Conservation (phyloP, 1,140 invertebrate genomes). For the Nasonia giraulti region DNA sequence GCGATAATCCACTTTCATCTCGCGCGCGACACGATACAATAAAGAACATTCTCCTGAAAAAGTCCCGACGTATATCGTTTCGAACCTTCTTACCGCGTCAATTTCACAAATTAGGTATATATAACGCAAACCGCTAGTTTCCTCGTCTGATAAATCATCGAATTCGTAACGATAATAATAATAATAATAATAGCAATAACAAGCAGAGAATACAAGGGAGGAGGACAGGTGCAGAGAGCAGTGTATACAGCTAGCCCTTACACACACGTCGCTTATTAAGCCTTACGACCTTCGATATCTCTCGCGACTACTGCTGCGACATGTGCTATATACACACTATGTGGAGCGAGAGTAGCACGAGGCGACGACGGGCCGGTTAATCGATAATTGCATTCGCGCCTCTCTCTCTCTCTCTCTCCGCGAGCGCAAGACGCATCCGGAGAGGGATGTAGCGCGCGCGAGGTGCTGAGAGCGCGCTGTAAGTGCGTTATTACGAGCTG, state of each 20-base stretch:
- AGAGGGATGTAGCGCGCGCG: neutral
- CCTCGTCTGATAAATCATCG: slow-evolving; percentile 17
- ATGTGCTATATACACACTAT: neutral
- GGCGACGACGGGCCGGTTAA: slow-evolving; percentile 11
- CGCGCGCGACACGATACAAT: too few relatives aligned
- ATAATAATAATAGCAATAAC: neutral
- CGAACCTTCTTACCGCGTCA: too few relatives aligned
- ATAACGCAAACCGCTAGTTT: too few relatives aligned
- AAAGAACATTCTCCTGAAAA: too few relatives aligned
- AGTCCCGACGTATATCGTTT: too few relatives aligned
- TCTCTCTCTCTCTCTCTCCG: neutral
- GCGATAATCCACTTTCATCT: too few relatives aligned
- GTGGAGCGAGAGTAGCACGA: neutral
- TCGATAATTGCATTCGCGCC: slow-evolving; percentile 42
- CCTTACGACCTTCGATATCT: neutral
- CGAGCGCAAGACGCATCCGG: neutral
- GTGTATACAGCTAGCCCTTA: neutral
- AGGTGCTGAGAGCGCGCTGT: too few relatives aligned
- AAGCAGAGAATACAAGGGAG: neutral
- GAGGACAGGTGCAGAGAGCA: neutral
- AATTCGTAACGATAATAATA: neutral
- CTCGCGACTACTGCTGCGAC: neutral
- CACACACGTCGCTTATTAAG: neutral
- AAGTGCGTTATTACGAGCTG: neutral
- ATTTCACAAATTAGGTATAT: neutral